Evolutionary conservation across 2,888 invertebrate species (phyloP), one percentile per base, ranked within the genome.

Genomic region (Leptinotarsa rubiginosa): DNA sequence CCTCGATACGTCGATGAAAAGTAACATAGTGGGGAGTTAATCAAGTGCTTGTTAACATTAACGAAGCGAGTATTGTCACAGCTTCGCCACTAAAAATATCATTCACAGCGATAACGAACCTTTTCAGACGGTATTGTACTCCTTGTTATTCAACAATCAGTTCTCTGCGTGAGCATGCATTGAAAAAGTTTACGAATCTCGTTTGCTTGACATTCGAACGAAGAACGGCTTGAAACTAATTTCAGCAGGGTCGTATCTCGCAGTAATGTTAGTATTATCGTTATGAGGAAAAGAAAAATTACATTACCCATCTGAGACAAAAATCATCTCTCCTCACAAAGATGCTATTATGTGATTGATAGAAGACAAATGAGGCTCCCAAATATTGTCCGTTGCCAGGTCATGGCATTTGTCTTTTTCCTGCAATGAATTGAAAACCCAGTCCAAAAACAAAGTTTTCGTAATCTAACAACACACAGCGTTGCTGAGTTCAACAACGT

Each of bases 11-110:
- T 54, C 52, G 18, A 15, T 31, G 68, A 47, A 15, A 47, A 7
- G 59, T 16, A 69, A 74, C 82, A 82, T 84, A 85, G 84, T 83
- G 82, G 82, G 80, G 84, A 84, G 85, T 84, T 86, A 86, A 86
- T 86, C 85, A 86, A 84, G 79, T 83, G 84, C 86, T 86, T 86
- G 86, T 86, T 86, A 86, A 85, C 85, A 86, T 86, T 86, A 86
- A 86, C 86, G 86, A 86, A 86, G 84, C 82, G 78, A 78, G 83
- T 83, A 85, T 86, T 85, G 85, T 85, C 84, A 82, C 84, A 81
- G 82, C 73, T 80, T 79, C 81, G 81, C 80, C 82, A 83, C 84
- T 85, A 84, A 85, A 85, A 85, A 85, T 84, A 83, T 85, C 85
- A 85, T 85, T 84, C 85, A 82, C 76, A 78, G 81, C 82, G 84